phyloP scores from a whole-genome alignment of 2,888 invertebrate species.

The Agrochola lota region DNA sequence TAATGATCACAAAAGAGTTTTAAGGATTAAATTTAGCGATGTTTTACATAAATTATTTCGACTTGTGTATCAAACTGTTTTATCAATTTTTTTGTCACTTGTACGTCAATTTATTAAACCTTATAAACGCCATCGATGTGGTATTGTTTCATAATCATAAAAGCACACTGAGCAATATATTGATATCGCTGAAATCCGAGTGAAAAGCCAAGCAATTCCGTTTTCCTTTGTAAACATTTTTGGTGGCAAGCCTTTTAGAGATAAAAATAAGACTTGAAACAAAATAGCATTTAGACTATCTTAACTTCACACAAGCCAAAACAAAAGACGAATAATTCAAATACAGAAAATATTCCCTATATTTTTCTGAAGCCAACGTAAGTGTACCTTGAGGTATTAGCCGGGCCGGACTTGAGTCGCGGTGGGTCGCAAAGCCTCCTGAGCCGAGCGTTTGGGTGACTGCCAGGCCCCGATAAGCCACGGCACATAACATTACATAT shows the following conservation, averaged over 20 bases:
- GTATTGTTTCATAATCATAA: constrained; percentile 16
- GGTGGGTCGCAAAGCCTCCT: constrained; percentile 74
- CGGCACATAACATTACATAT: constrained; percentile 75
- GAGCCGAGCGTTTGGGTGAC: constrained; percentile 75
- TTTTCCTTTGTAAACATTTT: neutral
- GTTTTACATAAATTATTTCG: constrained; percentile 77
- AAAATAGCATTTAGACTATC: neutral
- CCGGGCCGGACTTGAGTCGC: constrained; percentile 74
- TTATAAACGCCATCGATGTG: constrained; percentile 6
- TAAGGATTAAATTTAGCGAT: constrained; percentile 67
- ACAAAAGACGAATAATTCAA: constrained; percentile 45
- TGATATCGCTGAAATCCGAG: neutral
- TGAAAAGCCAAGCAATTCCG: neutral
- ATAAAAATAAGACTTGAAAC: constrained; percentile 8
- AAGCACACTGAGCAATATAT: neutral
- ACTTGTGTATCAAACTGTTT: constrained; percentile 62
- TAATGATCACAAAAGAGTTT: constrained; percentile 76
- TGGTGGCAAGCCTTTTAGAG: constrained; percentile 1
- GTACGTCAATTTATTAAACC: constrained; percentile 28
- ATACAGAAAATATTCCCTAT: constrained; percentile 33
- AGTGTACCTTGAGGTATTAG: constrained; percentile 73
- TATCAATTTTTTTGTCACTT: constrained; percentile 59
- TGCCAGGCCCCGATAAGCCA: constrained; percentile 78
- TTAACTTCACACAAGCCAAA: constrained; percentile 22
- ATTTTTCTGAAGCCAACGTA: constrained; percentile 42